These are phyloP conservation scores for Gila robusta DNA, from an alignment of 2,797 vertebrate genomes.

Conservation along the genomic window DNA sequence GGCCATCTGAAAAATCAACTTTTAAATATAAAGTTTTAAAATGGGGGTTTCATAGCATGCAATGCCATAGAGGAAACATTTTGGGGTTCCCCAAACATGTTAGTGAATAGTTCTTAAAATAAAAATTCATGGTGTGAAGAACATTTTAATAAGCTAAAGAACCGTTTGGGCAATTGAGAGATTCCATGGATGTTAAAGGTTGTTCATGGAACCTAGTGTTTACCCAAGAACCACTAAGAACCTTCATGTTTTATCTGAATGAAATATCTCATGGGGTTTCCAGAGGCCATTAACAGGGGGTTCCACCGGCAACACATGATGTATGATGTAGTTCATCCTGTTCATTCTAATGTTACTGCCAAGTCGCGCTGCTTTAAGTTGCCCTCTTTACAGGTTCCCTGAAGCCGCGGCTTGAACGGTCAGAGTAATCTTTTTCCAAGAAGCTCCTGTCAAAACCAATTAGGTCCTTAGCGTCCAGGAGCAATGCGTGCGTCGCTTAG, in stretches of 20 bases:
- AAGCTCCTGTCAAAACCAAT: conserved; percentile 71
- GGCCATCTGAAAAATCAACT: not conserved
- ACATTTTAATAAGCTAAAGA: not conserved
- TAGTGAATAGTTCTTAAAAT: not conserved
- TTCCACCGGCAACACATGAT: not conserved
- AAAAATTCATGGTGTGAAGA: not conserved
- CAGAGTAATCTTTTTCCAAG: conserved; percentile 74
- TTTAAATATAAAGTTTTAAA: not conserved
- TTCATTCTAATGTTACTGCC: not conserved
- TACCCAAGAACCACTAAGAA: not conserved
- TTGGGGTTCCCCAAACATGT: not conserved
- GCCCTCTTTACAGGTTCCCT: conserved; percentile 43
- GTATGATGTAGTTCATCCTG: conserved; percentile 11
- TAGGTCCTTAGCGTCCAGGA: conserved; percentile 61
- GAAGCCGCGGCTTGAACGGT: conserved; percentile 43
- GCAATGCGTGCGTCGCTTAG: conserved; percentile 37
- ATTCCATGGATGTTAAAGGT: not conserved
- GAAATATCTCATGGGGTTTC: not conserved
- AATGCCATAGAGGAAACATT: no score
- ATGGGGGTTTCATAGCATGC: not conserved
- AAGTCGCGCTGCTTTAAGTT: conserved; percentile 27
- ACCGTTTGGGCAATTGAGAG: not conserved
- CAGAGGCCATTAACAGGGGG: not conserved
- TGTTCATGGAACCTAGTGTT: not conserved
- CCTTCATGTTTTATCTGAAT: conserved; percentile 4